Evolutionary conservation across 2,797 vertebrate species (phyloP).

Genomic region (Enteromius treurensis): DNA sequence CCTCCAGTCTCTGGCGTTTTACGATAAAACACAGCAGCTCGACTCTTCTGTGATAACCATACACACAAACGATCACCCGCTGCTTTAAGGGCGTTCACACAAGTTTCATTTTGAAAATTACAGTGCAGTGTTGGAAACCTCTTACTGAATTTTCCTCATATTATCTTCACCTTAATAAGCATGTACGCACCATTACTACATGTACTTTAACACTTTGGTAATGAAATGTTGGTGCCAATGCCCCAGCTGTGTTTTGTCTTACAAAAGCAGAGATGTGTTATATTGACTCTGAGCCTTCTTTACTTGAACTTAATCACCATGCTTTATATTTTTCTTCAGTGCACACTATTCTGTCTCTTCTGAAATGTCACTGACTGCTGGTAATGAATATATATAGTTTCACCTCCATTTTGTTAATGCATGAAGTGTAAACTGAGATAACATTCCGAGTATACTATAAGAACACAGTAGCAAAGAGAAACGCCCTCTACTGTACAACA

Average conservation of each 20-base stretch:
- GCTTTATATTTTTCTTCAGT: not conserved
- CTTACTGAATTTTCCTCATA: not conserved
- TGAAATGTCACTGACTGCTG: not conserved
- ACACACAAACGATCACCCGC: slow-evolving; percentile 55
- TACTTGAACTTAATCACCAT: not conserved
- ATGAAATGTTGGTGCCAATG: not conserved
- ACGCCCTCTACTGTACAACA: slow-evolving; percentile 22
- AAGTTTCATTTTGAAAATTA: slow-evolving; percentile 27
- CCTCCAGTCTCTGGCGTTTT: slow-evolving; percentile 64
- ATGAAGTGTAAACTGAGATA: not conserved
- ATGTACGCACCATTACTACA: not conserved
- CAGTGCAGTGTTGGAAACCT: not conserved
- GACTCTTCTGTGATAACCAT: slow-evolving; percentile 59
- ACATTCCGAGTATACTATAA: not conserved
- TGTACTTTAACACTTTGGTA: not conserved
- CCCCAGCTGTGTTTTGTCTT: not conserved
- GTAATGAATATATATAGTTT: not conserved
- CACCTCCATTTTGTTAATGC: not conserved
- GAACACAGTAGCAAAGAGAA: not conserved
- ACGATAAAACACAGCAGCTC: slow-evolving; percentile 71
- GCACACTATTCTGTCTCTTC: not conserved
- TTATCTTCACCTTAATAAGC: slow-evolving; percentile 4
- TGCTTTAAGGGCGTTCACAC: slow-evolving; percentile 52
- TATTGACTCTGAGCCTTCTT: not conserved
- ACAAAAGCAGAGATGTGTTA: slow-evolving; percentile 8